Evolutionary conservation across 2,113 vertebrate genomes (phyloP).

Genomic region (Gambusia holbrooki): DNA sequence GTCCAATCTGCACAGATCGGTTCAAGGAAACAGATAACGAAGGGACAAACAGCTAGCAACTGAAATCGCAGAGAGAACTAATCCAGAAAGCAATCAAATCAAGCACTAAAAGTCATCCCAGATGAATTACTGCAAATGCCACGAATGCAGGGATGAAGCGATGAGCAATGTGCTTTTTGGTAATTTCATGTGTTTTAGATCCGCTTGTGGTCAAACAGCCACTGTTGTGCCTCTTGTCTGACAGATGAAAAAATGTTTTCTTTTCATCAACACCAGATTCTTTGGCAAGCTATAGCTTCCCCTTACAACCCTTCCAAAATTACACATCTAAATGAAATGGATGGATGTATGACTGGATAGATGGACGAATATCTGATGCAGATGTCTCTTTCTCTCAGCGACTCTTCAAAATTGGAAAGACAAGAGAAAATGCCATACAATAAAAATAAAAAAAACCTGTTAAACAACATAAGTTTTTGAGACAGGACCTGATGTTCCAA

Average conservation of each 20-base stretch:
- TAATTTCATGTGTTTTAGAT: slow-evolving; percentile 44
- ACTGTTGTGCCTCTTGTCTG: neutral
- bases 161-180: slow-evolving; percentile 43
- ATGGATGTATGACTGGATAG: too few relatives aligned
- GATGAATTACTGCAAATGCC: slow-evolving; percentile 40
- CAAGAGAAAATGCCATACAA: too few relatives aligned
- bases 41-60: slow-evolving; percentile 50
- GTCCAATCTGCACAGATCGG: slow-evolving; percentile 72
- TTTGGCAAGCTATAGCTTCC: too few relatives aligned
- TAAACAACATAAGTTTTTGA: too few relatives aligned
- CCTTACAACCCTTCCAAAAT: too few relatives aligned
- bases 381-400: too few relatives aligned
- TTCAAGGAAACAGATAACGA: slow-evolving; percentile 62
- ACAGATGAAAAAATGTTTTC: neutral
- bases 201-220: slow-evolving; percentile 20
- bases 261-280: neutral
- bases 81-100: slow-evolving; percentile 50
- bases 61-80: slow-evolving; percentile 43
- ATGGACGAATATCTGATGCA: too few relatives aligned
- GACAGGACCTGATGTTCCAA: too few relatives aligned
- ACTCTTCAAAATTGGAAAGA: too few relatives aligned
- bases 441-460: too few relatives aligned
- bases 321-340: too few relatives aligned
- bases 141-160: slow-evolving; percentile 27
- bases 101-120: slow-evolving; percentile 29